Percentiles rank a stretch among this genome's conserved stretches.
Evolutionary conservation across 2,113 vertebrate genomes (phyloP).

Genomic region (Probosciger aterrimus): DNA sequence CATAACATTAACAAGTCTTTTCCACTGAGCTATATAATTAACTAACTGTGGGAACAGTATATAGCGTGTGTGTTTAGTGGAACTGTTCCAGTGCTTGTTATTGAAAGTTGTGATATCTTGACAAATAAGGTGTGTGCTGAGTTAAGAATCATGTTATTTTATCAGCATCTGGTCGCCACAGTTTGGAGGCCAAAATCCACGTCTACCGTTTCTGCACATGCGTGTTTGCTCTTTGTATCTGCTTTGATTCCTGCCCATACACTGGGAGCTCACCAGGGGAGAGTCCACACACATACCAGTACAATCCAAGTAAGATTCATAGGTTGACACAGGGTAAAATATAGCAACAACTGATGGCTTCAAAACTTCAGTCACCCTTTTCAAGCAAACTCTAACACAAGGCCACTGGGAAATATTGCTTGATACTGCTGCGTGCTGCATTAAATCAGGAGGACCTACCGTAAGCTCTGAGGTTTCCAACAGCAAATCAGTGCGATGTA

Average conservation of each 20-base stretch:
- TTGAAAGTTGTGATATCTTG: background rate
- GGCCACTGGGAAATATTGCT: background rate
- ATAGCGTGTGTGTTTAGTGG: background rate
- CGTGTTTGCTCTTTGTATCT: background rate
- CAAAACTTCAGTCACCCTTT: background rate
- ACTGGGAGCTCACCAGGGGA: background rate
- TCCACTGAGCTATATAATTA: conserved; percentile 6
- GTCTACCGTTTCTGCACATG: background rate
- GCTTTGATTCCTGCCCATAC: background rate
- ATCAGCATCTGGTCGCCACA: background rate
- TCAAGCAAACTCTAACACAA: background rate
- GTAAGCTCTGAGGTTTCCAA: background rate
- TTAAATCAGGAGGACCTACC: background rate
- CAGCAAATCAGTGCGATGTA: background rate
- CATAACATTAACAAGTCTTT: background rate
- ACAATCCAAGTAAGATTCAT: background rate
- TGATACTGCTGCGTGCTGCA: background rate
- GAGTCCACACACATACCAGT: background rate
- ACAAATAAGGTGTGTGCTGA: conserved; percentile 15
- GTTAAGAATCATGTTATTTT: background rate
- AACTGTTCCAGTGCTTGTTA: conserved; percentile 2
- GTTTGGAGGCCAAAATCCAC: background rate
- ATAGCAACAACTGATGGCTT: background rate
- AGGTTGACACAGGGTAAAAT: background rate
- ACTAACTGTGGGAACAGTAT: background rate